phyloP scores from a whole-genome alignment of 2,797 vertebrate genomes.

The Tragelaphus oryx region DNA sequence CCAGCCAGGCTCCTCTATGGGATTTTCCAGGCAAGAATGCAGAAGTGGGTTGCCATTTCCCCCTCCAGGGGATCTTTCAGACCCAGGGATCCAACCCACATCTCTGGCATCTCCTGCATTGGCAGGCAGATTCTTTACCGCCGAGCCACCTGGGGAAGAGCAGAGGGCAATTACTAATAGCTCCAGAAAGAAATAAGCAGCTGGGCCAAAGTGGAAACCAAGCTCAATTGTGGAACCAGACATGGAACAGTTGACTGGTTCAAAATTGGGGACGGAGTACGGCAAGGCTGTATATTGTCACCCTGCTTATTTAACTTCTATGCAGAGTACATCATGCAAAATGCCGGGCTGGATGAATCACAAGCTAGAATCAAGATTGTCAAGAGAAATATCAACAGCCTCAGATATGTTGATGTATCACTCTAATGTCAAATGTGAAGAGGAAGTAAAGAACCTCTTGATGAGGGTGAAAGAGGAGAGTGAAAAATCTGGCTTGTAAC shows the following conservation, averaged over 20 bases:
- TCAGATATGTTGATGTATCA: background rate
- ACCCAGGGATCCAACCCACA: background rate
- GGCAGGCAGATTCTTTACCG: background rate
- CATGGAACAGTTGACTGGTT: background rate
- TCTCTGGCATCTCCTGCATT: background rate
- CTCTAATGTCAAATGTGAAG: background rate
- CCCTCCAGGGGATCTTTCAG: background rate
- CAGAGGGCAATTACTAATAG: background rate
- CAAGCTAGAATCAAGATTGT: background rate
- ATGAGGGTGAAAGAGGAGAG: background rate
- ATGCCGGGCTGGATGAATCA: background rate
- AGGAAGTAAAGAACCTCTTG: background rate
- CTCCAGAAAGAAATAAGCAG: background rate
- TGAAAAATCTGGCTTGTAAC: background rate
- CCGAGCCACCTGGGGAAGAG: background rate
- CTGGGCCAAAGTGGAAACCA: background rate
- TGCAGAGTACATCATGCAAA: background rate
- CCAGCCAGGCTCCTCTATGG: background rate
- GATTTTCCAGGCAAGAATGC: background rate
- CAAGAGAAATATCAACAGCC: background rate
- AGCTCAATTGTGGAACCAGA: background rate
- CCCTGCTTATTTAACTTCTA: background rate
- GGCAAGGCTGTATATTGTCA: background rate
- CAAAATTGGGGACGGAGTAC: background rate
- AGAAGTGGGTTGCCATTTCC: background rate